Conservation (phyloP, 1,140 invertebrate species). For the Aphidius gifuensis region DNA sequence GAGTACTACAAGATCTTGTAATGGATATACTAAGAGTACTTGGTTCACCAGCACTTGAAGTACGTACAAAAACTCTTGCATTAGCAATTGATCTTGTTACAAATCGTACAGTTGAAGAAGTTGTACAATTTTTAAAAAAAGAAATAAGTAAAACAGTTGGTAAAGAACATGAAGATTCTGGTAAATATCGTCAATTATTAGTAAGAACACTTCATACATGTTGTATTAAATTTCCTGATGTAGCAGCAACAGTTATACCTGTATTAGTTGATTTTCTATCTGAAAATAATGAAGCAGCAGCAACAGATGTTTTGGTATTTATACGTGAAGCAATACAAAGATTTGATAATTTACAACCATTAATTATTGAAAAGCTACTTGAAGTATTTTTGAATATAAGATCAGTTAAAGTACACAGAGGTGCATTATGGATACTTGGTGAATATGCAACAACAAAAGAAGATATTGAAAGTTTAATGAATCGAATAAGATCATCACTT, state of each 20-base stretch:
- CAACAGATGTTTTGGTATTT: constrained; percentile 92
- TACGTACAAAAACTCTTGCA: constrained; percentile 82
- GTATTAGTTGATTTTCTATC: constrained; percentile 95
- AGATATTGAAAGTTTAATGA: constrained; percentile 79
- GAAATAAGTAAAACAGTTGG: constrained; percentile 90
- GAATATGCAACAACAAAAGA: constrained; percentile 83
- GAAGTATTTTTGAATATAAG: constrained; percentile 79
- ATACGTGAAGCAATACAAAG: constrained; percentile 92
- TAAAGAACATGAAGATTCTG: constrained; percentile 91
- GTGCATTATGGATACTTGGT: constrained; percentile 96
- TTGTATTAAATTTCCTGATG: constrained; percentile 97
- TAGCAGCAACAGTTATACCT: constrained; percentile 89
- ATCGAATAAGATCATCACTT: constrained; percentile 70
- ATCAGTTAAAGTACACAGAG: constrained; percentile 83
- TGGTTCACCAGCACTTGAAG: constrained; percentile 88
- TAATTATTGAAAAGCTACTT: constrained; percentile 66
- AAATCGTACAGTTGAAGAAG: constrained; percentile 91
- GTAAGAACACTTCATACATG: constrained; percentile 93
- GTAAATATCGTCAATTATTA: constrained; percentile 92
- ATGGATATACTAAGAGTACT: constrained; percentile 98
- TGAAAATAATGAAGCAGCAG: constrained; percentile 90
- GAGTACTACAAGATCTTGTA: constrained; percentile 93
- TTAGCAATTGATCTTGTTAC: constrained; percentile 89
- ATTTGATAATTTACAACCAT: constrained; percentile 76
- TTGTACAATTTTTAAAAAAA: constrained; percentile 92